phyloP scores from a whole-genome alignment of 2,113 vertebrate species.

The Acanthisitta chloris region DNA sequence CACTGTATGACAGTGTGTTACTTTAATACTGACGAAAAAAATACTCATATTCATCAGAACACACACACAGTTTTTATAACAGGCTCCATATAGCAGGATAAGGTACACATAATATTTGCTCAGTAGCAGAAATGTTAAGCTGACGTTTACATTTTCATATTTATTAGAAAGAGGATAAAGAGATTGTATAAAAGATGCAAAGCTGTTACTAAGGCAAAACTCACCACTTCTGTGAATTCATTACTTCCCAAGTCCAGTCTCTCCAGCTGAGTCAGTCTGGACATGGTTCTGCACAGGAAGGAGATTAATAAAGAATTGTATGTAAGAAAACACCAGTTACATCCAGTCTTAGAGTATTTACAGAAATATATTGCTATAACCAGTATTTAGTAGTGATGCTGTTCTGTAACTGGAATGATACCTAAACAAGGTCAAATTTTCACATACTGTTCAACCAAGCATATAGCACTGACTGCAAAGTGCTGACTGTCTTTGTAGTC shows the following conservation, averaged over 20 bases:
- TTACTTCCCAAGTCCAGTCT: constrained; percentile 98
- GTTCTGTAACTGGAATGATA: not conserved
- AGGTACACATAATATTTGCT: not conserved
- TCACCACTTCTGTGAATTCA: constrained; percentile 94
- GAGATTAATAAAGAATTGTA: constrained; percentile 40
- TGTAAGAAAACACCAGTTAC: not conserved
- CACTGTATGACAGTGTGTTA: not conserved
- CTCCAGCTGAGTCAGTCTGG: constrained; percentile 94
- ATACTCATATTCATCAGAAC: not conserved
- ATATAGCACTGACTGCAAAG: not conserved
- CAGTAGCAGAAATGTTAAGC: not conserved
- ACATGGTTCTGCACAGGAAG: constrained; percentile 88
- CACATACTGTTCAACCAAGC: not conserved
- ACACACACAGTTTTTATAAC: not conserved
- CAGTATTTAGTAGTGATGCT: not conserved
- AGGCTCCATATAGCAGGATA: not conserved
- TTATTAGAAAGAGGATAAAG: constrained; percentile 16
- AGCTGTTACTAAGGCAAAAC: constrained; percentile 29
- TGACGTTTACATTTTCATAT: not conserved
- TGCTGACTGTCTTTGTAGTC: accelerated
- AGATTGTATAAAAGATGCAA: not conserved
- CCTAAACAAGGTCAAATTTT: not conserved
- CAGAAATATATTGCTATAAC: not conserved
- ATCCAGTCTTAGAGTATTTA: not conserved
- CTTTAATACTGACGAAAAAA: not conserved